These are phyloP conservation scores for Drosophila pseudotalamancana DNA, from an alignment of 2,888 invertebrate species.

Conservation along the genomic window DNA sequence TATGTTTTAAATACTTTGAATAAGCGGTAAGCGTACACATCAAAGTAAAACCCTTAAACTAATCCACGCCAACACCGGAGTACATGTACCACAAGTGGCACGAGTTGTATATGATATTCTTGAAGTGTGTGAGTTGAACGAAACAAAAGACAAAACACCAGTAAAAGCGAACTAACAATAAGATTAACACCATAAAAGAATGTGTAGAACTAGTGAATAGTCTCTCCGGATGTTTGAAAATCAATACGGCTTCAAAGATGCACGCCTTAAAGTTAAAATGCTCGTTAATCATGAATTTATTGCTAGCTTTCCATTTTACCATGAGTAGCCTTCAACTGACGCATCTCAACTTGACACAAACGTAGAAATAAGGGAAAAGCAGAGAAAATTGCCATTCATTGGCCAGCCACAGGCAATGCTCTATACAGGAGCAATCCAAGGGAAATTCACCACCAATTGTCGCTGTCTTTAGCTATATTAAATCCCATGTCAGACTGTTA, in stretches of 20 bases:
- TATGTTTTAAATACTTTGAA: slow-evolving; percentile 20
- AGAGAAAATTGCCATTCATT: slow-evolving; percentile 2
- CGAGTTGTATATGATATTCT: slow-evolving; percentile 57
- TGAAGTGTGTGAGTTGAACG: slow-evolving; percentile 50
- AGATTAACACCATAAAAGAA: slow-evolving; percentile 49
- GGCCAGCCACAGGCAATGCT: slow-evolving; percentile 16
- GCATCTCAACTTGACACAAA: slow-evolving; percentile 64
- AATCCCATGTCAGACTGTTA: slow-evolving; percentile 46
- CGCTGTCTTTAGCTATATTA: slow-evolving; percentile 46
- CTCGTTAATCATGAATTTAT: slow-evolving; percentile 57
- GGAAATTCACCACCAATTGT: slow-evolving; percentile 60
- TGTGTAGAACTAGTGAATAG: background rate
- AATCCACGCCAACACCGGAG: slow-evolving; percentile 9
- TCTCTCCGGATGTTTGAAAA: slow-evolving; percentile 44
- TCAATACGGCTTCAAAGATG: slow-evolving; percentile 54
- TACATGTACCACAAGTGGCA: background rate
- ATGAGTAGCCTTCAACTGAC: slow-evolving; percentile 7
- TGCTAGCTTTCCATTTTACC: slow-evolving; percentile 42
- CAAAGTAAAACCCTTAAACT: slow-evolving; percentile 36
- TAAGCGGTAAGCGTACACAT: slow-evolving; percentile 24
- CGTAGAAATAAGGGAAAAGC: slow-evolving; percentile 19
- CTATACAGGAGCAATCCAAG: slow-evolving; percentile 13
- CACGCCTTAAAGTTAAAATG: slow-evolving; percentile 33
- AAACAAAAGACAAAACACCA: slow-evolving; percentile 13
- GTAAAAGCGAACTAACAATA: slow-evolving; percentile 20